phyloP scores from a whole-genome alignment of 2,113 vertebrate genomes.

The Sorex fumeus region DNA sequence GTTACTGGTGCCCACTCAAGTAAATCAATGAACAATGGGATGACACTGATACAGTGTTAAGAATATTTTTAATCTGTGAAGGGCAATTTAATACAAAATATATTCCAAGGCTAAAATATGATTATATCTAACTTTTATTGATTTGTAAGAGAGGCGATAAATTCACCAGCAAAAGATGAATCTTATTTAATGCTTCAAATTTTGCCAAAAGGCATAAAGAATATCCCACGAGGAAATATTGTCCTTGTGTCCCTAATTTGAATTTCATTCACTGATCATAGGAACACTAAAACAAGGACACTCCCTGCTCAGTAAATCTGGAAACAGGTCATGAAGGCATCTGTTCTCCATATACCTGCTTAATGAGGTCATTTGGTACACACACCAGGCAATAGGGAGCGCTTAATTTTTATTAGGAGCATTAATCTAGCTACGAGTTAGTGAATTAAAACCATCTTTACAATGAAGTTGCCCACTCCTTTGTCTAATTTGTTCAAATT shows the following conservation, averaged over 20 bases:
- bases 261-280: constrained; percentile 71
- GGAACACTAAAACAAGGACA: constrained; percentile 77
- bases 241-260: constrained; percentile 73
- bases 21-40: too few relatives aligned
- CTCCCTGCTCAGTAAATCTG: constrained; percentile 78
- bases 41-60: too few relatives aligned
- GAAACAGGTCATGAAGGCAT: constrained; percentile 77
- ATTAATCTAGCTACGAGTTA: constrained; percentile 79
- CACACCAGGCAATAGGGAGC: constrained; percentile 69
- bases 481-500: constrained; percentile 76
- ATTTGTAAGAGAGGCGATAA: background rate
- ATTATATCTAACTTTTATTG: background rate
- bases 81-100: background rate
- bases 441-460: constrained; percentile 78
- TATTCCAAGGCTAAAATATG: background rate
- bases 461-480: constrained; percentile 70
- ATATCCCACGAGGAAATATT: constrained; percentile 3
- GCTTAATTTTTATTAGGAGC: constrained; percentile 80
- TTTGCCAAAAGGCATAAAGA: background rate
- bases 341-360: constrained; percentile 80
- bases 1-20: too few relatives aligned
- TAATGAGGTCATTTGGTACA: constrained; percentile 83
- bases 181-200: background rate
- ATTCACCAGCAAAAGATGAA: constrained; percentile 7
- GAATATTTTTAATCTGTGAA: background rate